phyloP scores from a whole-genome alignment of 2,113 vertebrate genomes.

The Isurus oxyrinchus region DNA sequence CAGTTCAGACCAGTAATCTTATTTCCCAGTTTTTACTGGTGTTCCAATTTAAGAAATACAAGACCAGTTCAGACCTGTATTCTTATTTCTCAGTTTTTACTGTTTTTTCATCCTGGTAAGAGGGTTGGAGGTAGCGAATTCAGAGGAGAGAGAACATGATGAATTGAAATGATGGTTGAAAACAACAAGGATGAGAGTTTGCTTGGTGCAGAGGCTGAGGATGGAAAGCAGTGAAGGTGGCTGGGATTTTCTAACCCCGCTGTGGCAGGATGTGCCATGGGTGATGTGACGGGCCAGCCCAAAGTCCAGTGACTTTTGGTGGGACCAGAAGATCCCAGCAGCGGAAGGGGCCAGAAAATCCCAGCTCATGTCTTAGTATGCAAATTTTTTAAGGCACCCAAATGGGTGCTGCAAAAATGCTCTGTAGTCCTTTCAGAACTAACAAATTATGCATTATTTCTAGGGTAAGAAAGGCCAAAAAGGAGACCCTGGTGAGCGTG shows the following conservation, averaged over 20 bases:
- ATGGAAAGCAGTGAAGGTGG: background rate
- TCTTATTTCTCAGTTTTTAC: no score
- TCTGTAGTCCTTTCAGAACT: background rate
- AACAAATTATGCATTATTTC: conserved; percentile 30
- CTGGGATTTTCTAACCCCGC: background rate
- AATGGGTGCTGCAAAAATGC: background rate
- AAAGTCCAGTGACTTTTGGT: no score
- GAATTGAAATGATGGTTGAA: background rate
- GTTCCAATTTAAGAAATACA: no score
- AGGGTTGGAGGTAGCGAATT: background rate
- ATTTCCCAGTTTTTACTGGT: no score
- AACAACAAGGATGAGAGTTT: background rate
- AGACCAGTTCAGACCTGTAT: no score
- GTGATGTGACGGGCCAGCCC: no score
- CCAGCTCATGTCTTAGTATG: no score
- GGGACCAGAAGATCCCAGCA: no score
- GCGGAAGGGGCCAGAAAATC: no score
- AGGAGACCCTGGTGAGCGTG: conserved; percentile 59
- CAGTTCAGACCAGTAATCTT: no score
- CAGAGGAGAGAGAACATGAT: background rate
- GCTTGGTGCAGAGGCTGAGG: background rate
- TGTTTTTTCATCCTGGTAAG: no score
- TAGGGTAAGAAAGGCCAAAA: conserved; percentile 66
- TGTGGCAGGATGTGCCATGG: no score
- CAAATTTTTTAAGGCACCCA: background rate